Conservation (phyloP, 2,797 vertebrate species). For the Phalloptychus januarius region DNA sequence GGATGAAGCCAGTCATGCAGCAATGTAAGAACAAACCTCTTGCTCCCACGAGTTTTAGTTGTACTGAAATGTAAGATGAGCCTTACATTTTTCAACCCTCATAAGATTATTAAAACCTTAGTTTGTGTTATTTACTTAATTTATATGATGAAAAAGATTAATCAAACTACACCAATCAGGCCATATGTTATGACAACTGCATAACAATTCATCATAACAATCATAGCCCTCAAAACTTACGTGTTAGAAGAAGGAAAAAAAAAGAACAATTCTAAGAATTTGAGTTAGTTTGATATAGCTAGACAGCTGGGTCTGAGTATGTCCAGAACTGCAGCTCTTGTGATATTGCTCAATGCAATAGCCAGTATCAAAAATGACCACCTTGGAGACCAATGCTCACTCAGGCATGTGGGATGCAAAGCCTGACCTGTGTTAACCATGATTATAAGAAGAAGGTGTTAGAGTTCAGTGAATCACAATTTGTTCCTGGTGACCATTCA, state of each 20-base stretch:
- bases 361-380: not conserved
- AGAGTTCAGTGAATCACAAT: not conserved
- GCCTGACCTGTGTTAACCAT: not conserved
- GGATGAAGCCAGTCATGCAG: slow-evolving; percentile 36
- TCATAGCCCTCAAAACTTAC: not conserved
- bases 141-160: too few relatives aligned
- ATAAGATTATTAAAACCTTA: not conserved
- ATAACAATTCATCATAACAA: not conserved
- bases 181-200: not conserved
- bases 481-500: not conserved
- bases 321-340: not conserved
- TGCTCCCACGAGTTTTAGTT: slow-evolving; percentile 10
- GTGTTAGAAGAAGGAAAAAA: not conserved
- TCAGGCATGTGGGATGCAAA: not conserved
- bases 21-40: slow-evolving; percentile 28
- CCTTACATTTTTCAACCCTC: slow-evolving; percentile 1
- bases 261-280: not conserved
- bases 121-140: not conserved
- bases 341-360: not conserved
- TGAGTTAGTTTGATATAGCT: not conserved
- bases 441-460: not conserved
- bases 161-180: not conserved
- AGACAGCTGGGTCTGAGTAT: not conserved
- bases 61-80: not conserved
- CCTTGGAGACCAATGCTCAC: not conserved